A percentile compares a stretch with the other conserved stretches of the same genome.
These are phyloP conservation scores for Parotocinclus haroldoi DNA, from an alignment of 2,797 vertebrate genomes.

Conservation along the genomic window DNA sequence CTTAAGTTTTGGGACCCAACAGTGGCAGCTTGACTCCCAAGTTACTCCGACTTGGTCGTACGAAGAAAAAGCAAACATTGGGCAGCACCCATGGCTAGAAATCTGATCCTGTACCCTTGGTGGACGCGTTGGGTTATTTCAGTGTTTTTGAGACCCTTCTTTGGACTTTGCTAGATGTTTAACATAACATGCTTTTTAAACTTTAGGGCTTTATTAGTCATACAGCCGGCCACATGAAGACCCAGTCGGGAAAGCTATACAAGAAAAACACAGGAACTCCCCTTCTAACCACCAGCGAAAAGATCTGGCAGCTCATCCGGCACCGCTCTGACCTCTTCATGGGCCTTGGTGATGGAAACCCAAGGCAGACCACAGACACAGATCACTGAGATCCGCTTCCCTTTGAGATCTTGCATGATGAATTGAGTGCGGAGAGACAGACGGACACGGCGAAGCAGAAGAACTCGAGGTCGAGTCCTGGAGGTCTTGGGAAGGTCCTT, in stretches of 20 bases:
- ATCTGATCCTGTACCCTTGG: no score
- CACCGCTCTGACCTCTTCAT: conserved; percentile 5
- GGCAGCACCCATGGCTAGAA: no score
- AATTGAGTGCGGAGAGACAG: conserved; percentile 20
- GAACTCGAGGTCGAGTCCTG: not conserved
- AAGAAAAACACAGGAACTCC: conserved; percentile 3
- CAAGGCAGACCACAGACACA: conserved; percentile 12
- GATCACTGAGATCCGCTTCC: conserved; percentile 17
- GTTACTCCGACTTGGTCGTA: no score
- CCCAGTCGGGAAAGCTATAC: not conserved
- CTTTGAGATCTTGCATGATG: conserved; percentile 13
- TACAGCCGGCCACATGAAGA: conserved; percentile 1
- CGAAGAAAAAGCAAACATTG: no score
- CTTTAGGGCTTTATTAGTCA: conserved; percentile 6
- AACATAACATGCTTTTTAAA: not conserved
- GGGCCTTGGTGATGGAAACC: conserved; percentile 2
- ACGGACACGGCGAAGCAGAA: conserved; percentile 6
- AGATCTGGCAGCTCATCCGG: conserved; percentile 12
- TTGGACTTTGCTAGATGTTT: not conserved
- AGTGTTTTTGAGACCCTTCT: not conserved
- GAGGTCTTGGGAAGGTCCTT: conserved; percentile 7
- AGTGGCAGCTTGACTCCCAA: no score
- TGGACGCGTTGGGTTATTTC: no score
- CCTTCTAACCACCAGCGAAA: conserved; percentile 2
- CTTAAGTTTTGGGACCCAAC: no score